A percentile compares a stretch with the other conserved stretches of the same genome.
Conservation (phyloP, 1,140 invertebrate species). For the Oppia nitens region DNA sequence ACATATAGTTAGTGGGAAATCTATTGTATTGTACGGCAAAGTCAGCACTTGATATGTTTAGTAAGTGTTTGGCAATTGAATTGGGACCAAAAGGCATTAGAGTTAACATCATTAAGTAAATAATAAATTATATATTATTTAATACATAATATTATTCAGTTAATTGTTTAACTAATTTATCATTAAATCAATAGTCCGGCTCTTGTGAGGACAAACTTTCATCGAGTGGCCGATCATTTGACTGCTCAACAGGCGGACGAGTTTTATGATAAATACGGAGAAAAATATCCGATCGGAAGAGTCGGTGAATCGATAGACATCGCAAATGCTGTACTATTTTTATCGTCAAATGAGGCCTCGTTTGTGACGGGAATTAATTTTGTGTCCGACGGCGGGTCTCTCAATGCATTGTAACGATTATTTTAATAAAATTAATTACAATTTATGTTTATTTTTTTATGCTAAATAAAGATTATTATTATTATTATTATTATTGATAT, state of each 20-base stretch:
- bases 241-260: constrained; percentile 46
- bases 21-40: constrained; percentile 71
- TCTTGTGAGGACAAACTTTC: constrained; percentile 44
- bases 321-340: constrained; percentile 58
- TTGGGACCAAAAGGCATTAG: constrained; percentile 39
- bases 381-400: constrained; percentile 57
- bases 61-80: constrained; percentile 40
- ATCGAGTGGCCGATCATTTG: constrained; percentile 54
- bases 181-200: no score
- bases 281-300: constrained; percentile 61
- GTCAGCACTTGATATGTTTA: constrained; percentile 73
- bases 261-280: constrained; percentile 52
- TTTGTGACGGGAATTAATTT: constrained; percentile 63
- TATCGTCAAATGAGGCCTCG: constrained; percentile 56
- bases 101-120: constrained; percentile 46
- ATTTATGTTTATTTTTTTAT: no score
- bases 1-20: constrained; percentile 56
- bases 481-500: no score
- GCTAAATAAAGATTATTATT: no score
- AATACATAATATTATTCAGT: no score
- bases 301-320: constrained; percentile 56
- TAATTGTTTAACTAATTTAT: no score
- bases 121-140: no score
- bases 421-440: no score
- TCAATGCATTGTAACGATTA: no score